Conservation (phyloP, 2,113 vertebrate species). For the Microcebus ravelobensis region DNA sequence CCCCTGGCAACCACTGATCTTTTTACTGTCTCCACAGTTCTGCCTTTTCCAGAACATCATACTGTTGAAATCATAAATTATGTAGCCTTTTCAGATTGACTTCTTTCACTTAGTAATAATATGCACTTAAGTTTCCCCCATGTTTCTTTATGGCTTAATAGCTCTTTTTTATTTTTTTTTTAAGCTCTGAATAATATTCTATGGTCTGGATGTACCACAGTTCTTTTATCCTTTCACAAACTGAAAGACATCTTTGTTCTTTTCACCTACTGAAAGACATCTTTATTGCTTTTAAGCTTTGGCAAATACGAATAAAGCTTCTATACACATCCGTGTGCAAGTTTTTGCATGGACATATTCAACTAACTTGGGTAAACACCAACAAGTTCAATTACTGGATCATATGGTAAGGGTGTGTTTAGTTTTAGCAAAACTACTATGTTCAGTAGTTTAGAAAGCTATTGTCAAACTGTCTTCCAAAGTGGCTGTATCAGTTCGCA, state of each 20-base stretch:
- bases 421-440: background rate
- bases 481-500: background rate
- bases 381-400: background rate
- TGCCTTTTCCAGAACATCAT: background rate
- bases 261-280: background rate
- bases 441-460: background rate
- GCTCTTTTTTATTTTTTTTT: background rate
- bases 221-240: background rate
- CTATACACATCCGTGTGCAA: background rate
- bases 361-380: background rate
- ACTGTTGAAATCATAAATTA: background rate
- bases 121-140: background rate
- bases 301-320: background rate
- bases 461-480: background rate
- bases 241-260: too few species aligned
- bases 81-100: background rate
- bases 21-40: background rate
- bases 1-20: background rate
- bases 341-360: background rate
- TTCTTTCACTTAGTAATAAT: background rate
- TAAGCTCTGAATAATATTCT: background rate
- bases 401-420: background rate
- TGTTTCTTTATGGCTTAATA: background rate
- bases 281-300: background rate
- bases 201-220: background rate